Conservation (phyloP, 2,113 vertebrate genomes). For the Numenius arquata region DNA sequence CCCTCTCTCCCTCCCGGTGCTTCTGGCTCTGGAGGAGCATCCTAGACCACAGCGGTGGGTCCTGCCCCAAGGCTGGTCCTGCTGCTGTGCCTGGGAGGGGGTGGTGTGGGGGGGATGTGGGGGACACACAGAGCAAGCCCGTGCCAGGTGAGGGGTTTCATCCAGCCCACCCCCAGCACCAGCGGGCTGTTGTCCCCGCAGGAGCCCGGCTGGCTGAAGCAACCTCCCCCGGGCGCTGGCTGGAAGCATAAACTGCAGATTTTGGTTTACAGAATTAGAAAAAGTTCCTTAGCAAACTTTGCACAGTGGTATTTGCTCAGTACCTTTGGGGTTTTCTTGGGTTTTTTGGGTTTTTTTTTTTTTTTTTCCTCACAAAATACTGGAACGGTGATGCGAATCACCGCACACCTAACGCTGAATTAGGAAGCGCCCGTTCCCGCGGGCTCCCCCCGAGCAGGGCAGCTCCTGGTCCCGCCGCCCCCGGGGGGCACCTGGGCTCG, state of each 20-base stretch:
- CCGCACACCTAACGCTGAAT: not conserved
- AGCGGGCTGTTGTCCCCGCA: fast-evolving
- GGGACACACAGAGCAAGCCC: not conserved
- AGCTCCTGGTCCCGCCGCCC: not conserved
- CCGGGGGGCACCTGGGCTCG: not conserved
- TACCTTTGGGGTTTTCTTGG: not conserved
- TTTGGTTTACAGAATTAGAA: slow-evolving; percentile 55
- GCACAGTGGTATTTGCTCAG: slow-evolving; percentile 57
- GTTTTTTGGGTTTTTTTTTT: not conserved
- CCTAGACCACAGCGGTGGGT: not conserved
- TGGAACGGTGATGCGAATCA: slow-evolving; percentile 5
- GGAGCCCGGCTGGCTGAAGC: fast-evolving
- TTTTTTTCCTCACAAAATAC: not conserved
- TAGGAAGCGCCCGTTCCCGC: fast-evolving
- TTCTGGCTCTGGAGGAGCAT: not conserved
- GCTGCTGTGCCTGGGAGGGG: not conserved
- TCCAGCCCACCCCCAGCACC: not conserved
- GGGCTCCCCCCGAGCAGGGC: not conserved
- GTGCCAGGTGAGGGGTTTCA: not conserved
- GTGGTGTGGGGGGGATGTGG: fast-evolving
- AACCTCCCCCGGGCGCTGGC: not conserved
- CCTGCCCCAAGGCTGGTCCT: not conserved
- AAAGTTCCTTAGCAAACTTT: slow-evolving; percentile 62
- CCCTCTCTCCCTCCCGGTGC: not conserved
- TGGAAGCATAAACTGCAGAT: slow-evolving; percentile 41